phyloP scores from a whole-genome alignment of 2,888 invertebrate genomes.

The Trypoxylon attenuatum region DNA sequence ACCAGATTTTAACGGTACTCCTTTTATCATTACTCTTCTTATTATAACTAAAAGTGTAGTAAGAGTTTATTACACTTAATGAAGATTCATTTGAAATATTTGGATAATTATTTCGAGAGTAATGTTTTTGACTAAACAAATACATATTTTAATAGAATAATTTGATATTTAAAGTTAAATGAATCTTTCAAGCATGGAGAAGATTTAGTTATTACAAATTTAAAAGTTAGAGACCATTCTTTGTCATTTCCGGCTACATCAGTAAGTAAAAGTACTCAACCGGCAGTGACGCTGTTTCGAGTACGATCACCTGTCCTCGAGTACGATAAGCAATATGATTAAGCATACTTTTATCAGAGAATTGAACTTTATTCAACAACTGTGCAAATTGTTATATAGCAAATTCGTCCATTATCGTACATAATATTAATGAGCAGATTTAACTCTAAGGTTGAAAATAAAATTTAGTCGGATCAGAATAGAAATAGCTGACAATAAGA shows the following conservation, averaged over 20 bases:
- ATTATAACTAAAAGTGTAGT: not conserved
- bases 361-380: no score
- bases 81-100: no score
- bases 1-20: no score
- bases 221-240: not conserved
- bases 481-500: not conserved
- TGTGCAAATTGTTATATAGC: no score
- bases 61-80: not conserved
- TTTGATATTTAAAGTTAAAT: no score
- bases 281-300: not conserved
- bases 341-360: not conserved
- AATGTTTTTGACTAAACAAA: no score
- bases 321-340: not conserved
- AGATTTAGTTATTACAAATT: no score
- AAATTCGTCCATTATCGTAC: no score
- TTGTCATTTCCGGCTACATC: not conserved
- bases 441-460: not conserved
- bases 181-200: no score
- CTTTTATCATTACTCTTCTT: not conserved
- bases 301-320: not conserved
- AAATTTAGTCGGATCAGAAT: not conserved
- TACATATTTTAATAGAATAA: no score
- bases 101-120: no score
- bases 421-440: not conserved
- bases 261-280: not conserved